Evolutionary conservation across 2,113 vertebrate genomes (phyloP), one percentile per base, ranked within the genome.

Genomic region (Perca flavescens): DNA sequence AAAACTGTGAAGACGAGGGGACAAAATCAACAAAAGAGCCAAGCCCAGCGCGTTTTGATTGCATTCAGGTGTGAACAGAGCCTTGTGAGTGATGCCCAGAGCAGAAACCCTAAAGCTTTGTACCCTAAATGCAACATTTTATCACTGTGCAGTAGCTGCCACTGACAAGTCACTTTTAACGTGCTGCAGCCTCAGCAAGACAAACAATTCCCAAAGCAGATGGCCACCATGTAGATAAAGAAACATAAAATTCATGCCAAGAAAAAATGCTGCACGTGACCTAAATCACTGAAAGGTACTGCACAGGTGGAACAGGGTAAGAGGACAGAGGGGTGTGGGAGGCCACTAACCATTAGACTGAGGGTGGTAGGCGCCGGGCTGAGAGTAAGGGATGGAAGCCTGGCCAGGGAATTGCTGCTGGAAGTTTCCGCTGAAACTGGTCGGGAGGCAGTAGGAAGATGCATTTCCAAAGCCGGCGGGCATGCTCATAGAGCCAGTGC

Each of bases 401-500:
- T 98, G 97, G 86, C 96, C 89, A 7, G 98, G 97, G 92, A 99
- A 98, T 69, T 96, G 97, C 89, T 97, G 98, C 91, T 97, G 97
- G 95, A 99, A 99, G 91, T 94, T 97, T 94, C 97, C 97, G 79
- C 98, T 99, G 88, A 97, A 99, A 94, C 98, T 99, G 94, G 97
- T 98, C 92, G 98, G 98, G 89, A 99, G 97, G 96, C 97, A 98
- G 84, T 96, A 99, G 75, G 97, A 95, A 43, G 98, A 94, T 49
- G 96, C 95, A 83, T 97, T 97, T 89, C 97, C 97, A 83, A 99
- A 99, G 78, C 97, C 97, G 17, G 98, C 94, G 0, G 98, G 98
- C 98, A 99, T 99, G 94, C 98, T 99, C 97, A 99, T 96, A 69
- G 98, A 99, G 19, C 97, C 98, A 40, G 97, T 97, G 89, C 96